Conservation (phyloP, 2,888 invertebrate species). For the Thereva nobilitata region DNA sequence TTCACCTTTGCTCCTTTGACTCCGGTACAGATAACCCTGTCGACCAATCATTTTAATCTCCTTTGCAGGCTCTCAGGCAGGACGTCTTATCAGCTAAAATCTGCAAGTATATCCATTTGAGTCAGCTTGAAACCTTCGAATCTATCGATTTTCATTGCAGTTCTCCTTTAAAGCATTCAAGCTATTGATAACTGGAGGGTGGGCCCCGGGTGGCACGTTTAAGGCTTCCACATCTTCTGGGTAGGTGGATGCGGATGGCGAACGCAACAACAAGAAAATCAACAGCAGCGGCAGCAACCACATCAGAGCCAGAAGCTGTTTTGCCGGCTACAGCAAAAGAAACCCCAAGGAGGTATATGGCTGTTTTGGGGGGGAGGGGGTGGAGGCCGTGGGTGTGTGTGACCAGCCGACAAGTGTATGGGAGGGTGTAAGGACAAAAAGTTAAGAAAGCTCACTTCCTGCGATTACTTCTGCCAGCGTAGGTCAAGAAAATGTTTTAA, state of each 20-base stretch:
- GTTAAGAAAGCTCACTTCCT: slow-evolving; percentile 27
- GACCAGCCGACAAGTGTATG: slow-evolving; percentile 13
- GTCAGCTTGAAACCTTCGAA: slow-evolving; percentile 3
- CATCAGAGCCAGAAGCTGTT: slow-evolving; percentile 10
- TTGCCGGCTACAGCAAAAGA: slow-evolving; percentile 24
- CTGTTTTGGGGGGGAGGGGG: neutral
- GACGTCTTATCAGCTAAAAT: slow-evolving; percentile 19
- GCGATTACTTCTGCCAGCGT: slow-evolving; percentile 28
- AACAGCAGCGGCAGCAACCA: slow-evolving; percentile 13
- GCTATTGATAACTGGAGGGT: neutral
- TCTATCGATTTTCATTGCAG: slow-evolving; percentile 30
- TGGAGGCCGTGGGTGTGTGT: slow-evolving; percentile 10
- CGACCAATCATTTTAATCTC: slow-evolving; percentile 24
- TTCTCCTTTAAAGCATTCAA: slow-evolving; percentile 28
- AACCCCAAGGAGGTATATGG: slow-evolving; percentile 2
- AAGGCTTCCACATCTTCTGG: slow-evolving; percentile 19
- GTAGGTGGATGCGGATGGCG: slow-evolving; percentile 21
- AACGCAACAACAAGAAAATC: slow-evolving; percentile 30
- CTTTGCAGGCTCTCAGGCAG: neutral
- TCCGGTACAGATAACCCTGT: slow-evolving; percentile 4
- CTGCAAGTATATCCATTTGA: neutral
- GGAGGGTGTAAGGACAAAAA: slow-evolving; percentile 10
- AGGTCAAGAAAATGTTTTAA: slow-evolving; percentile 31
- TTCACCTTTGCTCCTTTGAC: slow-evolving; percentile 22
- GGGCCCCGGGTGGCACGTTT: slow-evolving; percentile 1